phyloP scores from a whole-genome alignment of 1,140 invertebrate genomes.

The Drosophila novamexicana region DNA sequence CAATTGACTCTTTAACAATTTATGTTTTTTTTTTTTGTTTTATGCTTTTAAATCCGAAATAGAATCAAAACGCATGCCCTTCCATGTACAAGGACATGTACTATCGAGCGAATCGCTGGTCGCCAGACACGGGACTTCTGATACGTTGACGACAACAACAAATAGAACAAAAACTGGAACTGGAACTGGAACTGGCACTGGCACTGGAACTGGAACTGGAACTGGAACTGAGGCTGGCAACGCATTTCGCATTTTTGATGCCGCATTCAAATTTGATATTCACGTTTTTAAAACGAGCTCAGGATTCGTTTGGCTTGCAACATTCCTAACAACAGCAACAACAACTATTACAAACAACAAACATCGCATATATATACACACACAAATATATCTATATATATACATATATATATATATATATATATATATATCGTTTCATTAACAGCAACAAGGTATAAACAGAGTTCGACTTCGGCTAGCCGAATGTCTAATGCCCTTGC shows the following conservation, averaged over 20 bases:
- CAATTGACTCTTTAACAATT: too few species aligned
- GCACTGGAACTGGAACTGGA: constrained; percentile 32
- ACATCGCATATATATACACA: constrained; percentile 3
- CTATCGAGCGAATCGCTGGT: constrained; percentile 85
- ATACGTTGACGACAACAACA: constrained; percentile 78
- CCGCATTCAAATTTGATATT: constrained; percentile 64
- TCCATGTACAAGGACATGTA: constrained; percentile 90
- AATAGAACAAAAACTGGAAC: constrained; percentile 16
- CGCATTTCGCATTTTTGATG: constrained; percentile 63
- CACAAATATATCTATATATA: constrained; percentile 2
- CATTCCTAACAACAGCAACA: constrained; percentile 41
- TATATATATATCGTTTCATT: constrained; percentile 7
- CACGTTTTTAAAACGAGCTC: constrained; percentile 63
- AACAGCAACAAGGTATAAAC: neutral
- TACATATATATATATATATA: neutral
- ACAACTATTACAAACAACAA: constrained; percentile 6
- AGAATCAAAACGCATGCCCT: constrained; percentile 88
- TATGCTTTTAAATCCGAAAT: constrained; percentile 47
- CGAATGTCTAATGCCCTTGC: constrained; percentile 25
- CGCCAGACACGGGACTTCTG: constrained; percentile 78
- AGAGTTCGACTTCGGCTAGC: neutral
- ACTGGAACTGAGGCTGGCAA: constrained; percentile 33
- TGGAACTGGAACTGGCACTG: constrained; percentile 33
- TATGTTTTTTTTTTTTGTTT: too few species aligned
- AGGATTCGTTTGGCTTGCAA: constrained; percentile 62